phyloP scores from a whole-genome alignment of 2,888 invertebrate species.

The Resseliella maxima region DNA sequence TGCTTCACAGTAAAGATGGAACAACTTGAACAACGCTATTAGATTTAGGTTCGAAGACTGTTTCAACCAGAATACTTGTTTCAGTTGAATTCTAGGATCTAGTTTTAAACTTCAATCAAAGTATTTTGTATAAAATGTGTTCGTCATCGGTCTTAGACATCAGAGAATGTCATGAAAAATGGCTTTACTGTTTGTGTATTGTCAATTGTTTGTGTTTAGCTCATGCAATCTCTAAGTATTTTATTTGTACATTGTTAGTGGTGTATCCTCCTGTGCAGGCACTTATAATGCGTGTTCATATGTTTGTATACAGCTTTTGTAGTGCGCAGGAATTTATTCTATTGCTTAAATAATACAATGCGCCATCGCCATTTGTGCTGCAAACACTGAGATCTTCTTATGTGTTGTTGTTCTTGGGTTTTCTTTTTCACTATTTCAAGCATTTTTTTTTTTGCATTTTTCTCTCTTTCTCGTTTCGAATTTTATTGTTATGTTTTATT shows the following conservation, averaged over 20 bases:
- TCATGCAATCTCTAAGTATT: conserved; percentile 19
- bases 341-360: conserved; percentile 26
- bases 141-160: no score
- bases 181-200: not conserved
- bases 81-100: no score
- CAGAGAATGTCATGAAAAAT: no score
- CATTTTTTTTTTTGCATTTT: not conserved
- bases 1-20: not conserved
- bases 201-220: not conserved
- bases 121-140: no score
- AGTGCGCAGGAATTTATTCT: conserved; percentile 27
- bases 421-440: not conserved
- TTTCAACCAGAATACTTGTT: no score
- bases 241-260: conserved; percentile 19
- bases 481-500: not conserved
- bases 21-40: no score
- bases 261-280: conserved; percentile 45
- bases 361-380: conserved; percentile 28
- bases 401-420: not conserved
- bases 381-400: conserved; percentile 43
- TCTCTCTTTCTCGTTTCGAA: conserved; percentile 13
- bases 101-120: no score
- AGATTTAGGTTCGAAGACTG: no score
- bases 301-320: conserved; percentile 51
- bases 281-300: conserved; percentile 32